Base-by-base conservation (phyloP, 2,888 invertebrate species). In the Caenorhabditis sp. region DNA sequence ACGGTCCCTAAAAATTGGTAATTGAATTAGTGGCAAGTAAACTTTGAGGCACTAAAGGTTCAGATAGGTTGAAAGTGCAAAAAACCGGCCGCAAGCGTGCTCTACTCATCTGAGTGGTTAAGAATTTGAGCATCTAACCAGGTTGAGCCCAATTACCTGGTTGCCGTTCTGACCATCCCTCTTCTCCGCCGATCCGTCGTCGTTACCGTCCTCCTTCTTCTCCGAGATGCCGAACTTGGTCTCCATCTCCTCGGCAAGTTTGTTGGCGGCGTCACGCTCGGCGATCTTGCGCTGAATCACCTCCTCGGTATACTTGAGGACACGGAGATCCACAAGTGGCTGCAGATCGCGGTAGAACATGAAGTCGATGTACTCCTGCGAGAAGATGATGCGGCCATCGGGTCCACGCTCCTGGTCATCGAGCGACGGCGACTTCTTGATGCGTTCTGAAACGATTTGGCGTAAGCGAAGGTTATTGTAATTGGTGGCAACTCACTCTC, bases 361-460 rank as follows among this genome's bases (percentile, higher is more conserved):
- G 37, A 41, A 53, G 22, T 59, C 70, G 17, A 70, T 61, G 70
- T 70, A 70, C 45, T 59, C 70, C 22, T 70, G 17, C 2, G 59
- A 43, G 52, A 53, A 70, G 37, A 70, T 70, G 50, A 53, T 59
- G 9, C 70, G 15, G 0, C 70, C 70, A 22, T 70, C 22, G 20
- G 22, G 26, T 9, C 53, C 70, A 26, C 52, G 41, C 9, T 20
- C 3, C 43, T 70, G 70, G n/a, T 70, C 70, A 6, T 30, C 59
- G n/a, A 70, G 59, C 11, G 41, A 27, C 41, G 70, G 70, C 1
- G 35, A 11, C 30, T 59, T 59, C 2, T 20, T 22, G 9, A 4
- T 17, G 26, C 53, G 59, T 37, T 32, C 70, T 70, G 59, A 24
- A 70, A 68, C n/a, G 0, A 4, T n/a, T 5, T 43, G 11, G 1